Conservation (phyloP, 2,888 invertebrate species). For the Cerceris ruficornis region DNA sequence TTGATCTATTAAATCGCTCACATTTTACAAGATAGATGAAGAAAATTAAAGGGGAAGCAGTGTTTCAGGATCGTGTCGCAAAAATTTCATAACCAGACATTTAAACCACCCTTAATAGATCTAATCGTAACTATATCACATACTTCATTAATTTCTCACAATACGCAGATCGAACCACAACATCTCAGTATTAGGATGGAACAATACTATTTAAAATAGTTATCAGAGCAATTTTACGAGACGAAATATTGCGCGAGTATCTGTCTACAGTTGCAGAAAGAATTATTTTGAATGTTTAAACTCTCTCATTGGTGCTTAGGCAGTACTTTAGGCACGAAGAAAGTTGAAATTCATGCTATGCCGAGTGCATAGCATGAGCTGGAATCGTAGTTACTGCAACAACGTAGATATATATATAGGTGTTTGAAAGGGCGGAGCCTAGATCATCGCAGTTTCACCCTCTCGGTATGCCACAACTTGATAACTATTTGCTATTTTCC, state of each 20-base stretch:
- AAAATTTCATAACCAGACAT: too few species aligned
- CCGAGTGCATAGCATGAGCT: background rate
- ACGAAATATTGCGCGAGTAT: background rate
- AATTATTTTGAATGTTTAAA: background rate
- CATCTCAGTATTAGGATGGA: too few species aligned
- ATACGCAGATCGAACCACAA: too few species aligned
- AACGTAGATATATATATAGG: background rate
- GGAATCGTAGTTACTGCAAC: background rate
- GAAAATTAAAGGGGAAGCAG: too few species aligned
- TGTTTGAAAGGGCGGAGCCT: background rate
- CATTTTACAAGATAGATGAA: too few species aligned
- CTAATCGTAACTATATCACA: too few species aligned
- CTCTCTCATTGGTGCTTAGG: background rate
- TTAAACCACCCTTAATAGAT: too few species aligned
- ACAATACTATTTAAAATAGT: background rate
- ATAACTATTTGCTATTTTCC: slow-evolving; percentile 56
- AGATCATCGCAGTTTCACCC: slow-evolving; percentile 9
- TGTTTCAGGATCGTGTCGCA: too few species aligned
- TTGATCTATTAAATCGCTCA: too few species aligned
- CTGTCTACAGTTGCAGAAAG: background rate
- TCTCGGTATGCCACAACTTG: slow-evolving; percentile 26
- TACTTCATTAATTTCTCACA: too few species aligned
- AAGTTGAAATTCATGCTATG: background rate
- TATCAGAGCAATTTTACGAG: background rate
- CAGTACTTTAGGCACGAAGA: background rate